phyloP scores from a whole-genome alignment of 2,113 vertebrate species.

The Pedionomus torquatus region DNA sequence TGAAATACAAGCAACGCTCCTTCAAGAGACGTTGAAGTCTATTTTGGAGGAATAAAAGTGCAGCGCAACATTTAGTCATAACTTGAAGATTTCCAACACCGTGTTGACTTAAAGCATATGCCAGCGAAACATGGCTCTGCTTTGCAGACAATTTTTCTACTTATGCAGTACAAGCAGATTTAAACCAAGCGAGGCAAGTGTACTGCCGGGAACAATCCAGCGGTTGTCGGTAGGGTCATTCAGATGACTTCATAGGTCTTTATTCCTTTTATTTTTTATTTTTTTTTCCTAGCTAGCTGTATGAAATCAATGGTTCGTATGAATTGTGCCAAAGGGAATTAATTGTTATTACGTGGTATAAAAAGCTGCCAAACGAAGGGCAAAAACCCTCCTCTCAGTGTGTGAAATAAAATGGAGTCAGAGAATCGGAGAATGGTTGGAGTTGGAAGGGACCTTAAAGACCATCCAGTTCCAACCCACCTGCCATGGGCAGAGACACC shows the following conservation, averaged over 20 bases:
- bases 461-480: no score
- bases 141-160: background rate
- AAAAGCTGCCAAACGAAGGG: constrained; percentile 12
- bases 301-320: constrained; percentile 45
- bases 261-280: background rate
- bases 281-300: background rate
- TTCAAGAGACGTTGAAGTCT: background rate
- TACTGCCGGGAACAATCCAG: constrained; percentile 19
- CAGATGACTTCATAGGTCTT: constrained; percentile 10
- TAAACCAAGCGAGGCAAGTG: background rate
- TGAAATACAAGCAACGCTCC: background rate
- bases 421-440: no score
- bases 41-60: background rate
- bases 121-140: background rate
- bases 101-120: constrained; percentile 42
- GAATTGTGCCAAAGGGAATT: constrained; percentile 7
- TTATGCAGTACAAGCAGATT: background rate
- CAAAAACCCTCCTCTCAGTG: background rate
- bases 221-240: background rate
- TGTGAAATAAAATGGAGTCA: background rate
- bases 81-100: background rate
- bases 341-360: background rate
- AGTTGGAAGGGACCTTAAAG: no score
- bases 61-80: background rate
- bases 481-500: no score